Conservation (phyloP, 1,140 invertebrate species). For the Ptiloglossa arizonensis region DNA sequence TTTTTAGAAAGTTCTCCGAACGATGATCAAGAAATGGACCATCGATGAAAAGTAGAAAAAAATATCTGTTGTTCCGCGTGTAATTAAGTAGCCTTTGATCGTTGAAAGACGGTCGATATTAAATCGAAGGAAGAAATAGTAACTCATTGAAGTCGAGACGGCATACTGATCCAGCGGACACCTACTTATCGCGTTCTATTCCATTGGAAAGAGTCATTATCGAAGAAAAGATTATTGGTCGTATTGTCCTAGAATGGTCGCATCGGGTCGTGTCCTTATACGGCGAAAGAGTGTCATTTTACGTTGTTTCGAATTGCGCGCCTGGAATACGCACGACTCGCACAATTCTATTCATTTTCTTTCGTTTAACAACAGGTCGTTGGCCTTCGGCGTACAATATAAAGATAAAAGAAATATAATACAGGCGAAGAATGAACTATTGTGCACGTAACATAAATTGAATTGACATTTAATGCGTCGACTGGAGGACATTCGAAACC, state of each 20-base stretch:
- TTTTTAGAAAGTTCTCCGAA: background rate
- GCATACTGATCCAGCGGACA: constrained; percentile 31
- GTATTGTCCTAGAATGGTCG: constrained; percentile 45
- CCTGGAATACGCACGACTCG: too few species aligned
- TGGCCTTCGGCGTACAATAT: background rate
- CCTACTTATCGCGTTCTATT: constrained; percentile 59
- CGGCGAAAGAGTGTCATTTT: constrained; percentile 10
- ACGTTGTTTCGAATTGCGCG: background rate
- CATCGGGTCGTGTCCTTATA: background rate
- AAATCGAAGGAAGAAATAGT: constrained; percentile 7
- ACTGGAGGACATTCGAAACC: too few species aligned
- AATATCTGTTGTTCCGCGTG: background rate
- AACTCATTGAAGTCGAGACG: too few species aligned
- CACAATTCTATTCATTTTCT: background rate
- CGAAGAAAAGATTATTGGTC: constrained; percentile 43
- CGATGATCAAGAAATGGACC: background rate
- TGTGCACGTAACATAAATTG: too few species aligned
- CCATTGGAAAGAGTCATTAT: constrained; percentile 59
- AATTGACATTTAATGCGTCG: too few species aligned
- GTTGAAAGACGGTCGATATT: background rate
- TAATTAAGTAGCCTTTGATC: constrained; percentile 12
- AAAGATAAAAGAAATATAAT: background rate
- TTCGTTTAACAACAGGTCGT: background rate
- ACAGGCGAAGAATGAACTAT: too few species aligned
- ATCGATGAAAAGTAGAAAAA: background rate